These are phyloP conservation scores for Oedothorax gibbosus DNA, from an alignment of 1,140 invertebrate genomes.

Conservation along the genomic window DNA sequence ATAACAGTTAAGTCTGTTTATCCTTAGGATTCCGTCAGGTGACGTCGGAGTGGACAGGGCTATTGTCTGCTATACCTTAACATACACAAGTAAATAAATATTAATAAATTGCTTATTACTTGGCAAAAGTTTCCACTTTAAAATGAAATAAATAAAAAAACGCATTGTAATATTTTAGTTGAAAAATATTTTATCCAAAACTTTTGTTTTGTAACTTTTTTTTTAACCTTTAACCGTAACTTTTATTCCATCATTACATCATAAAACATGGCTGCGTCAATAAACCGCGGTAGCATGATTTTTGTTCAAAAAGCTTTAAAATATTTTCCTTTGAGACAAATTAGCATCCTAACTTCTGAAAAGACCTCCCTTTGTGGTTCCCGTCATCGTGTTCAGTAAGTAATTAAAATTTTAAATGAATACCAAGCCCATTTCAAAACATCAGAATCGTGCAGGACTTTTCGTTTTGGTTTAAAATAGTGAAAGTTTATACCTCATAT, in stretches of 20 bases:
- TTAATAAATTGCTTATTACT: no score
- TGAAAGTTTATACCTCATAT: neutral
- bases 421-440: neutral
- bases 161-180: no score
- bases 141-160: no score
- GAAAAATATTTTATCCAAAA: no score
- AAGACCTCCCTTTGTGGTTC: neutral
- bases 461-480: neutral
- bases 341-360: conserved; percentile 1
- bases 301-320: conserved; percentile 7
- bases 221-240: neutral
- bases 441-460: neutral
- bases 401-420: neutral
- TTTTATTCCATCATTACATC: neutral
- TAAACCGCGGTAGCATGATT: neutral
- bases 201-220: no score
- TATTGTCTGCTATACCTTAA: no score
- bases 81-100: no score
- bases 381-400: neutral
- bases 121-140: no score
- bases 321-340: neutral
- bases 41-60: no score
- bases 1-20: no score
- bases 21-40: no score
- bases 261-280: conserved; percentile 17